Evolutionary conservation across 2,888 invertebrate species (phyloP).

Genomic region (Macropis europaea): DNA sequence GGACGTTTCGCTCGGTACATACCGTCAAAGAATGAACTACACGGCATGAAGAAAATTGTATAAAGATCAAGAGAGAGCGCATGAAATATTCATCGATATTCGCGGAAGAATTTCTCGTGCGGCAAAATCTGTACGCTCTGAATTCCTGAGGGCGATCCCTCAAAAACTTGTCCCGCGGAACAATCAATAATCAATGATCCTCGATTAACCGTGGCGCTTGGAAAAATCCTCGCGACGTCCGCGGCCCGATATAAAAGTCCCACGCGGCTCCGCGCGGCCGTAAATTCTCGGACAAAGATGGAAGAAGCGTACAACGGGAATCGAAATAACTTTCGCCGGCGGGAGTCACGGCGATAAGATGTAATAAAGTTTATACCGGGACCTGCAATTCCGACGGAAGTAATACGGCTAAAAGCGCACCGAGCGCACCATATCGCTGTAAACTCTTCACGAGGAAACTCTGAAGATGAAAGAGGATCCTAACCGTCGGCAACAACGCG

Average conservation of each 20-base stretch:
- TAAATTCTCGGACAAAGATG: neutral
- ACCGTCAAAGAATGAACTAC: constrained; percentile 26
- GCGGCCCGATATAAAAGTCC: neutral
- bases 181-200: no score
- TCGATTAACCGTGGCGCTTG: no score
- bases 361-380: constrained; percentile 41
- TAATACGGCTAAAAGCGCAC: constrained; percentile 48
- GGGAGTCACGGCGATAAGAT: constrained; percentile 34
- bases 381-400: constrained; percentile 41
- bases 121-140: no score
- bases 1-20: constrained; percentile 24
- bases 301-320: constrained; percentile 18
- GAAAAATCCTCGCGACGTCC: neutral
- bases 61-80: no score
- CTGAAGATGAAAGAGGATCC: constrained; percentile 47
- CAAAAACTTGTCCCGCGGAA: no score
- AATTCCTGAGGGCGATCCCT: no score
- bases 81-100: no score
- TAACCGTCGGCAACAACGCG: constrained; percentile 38
- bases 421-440: constrained; percentile 24
- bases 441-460: constrained; percentile 40
- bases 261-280: neutral
- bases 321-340: constrained; percentile 33
- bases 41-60: no score
- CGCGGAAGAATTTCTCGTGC: no score